Evolutionary conservation across 2,797 vertebrate genomes (phyloP).

Genomic region (Propithecus deckenii): DNA sequence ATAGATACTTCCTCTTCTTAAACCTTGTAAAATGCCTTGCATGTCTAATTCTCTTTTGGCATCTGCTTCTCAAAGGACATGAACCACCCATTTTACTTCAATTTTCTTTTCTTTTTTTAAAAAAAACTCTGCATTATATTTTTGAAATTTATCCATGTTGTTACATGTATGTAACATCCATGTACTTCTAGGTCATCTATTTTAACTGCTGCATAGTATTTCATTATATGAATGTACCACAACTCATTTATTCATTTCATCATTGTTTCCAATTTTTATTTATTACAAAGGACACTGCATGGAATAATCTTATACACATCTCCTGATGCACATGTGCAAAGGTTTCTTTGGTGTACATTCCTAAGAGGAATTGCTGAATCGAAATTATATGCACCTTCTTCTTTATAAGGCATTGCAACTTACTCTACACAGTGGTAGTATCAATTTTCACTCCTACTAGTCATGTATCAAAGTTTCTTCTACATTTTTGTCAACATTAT

Average conservation of each 20-base stretch:
- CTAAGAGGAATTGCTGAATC: not conserved
- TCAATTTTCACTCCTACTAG: not conserved
- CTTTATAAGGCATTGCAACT: not conserved
- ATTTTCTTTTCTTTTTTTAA: not conserved
- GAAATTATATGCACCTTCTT: not conserved
- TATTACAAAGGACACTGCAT: not conserved
- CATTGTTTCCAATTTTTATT: not conserved
- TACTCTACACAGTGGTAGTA: not conserved
- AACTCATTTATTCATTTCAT: not conserved
- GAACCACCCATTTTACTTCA: not conserved
- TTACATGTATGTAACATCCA: not conserved
- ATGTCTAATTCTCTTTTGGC: not conserved
- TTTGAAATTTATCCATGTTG: not conserved
- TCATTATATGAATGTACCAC: not conserved
- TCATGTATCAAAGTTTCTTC: not conserved
- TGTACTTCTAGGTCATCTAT: not conserved
- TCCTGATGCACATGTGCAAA: not conserved
- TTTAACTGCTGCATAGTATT: not conserved
- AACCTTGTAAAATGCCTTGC: not conserved
- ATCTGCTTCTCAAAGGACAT: not conserved
- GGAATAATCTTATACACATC: not conserved
- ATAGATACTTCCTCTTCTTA: not conserved
- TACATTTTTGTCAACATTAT: not conserved
- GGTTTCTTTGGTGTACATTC: not conserved
- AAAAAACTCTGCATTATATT: not conserved